Evolutionary conservation across 2,888 invertebrate genomes (phyloP), one percentile per base, ranked within the genome.

Genomic region (Synergus japonicus): DNA sequence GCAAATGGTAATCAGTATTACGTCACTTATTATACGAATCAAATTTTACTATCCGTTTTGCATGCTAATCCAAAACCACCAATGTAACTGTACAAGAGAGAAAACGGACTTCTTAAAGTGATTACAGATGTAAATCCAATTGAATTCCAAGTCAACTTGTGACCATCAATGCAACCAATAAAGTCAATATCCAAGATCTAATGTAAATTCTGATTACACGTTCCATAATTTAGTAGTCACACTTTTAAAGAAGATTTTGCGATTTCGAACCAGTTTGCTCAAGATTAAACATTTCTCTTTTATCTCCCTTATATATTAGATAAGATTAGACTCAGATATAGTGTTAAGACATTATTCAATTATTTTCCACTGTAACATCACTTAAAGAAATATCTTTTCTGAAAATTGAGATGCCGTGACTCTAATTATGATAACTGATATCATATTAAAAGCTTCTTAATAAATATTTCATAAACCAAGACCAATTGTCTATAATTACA

Each of bases 21-120:
- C 60, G 60, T 60, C 60, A 60, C 60, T 22, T 60, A 60, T 60
- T 22, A 60, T 60, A 22, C 60, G 60, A 60, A 60, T 60, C 60
- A 10, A 60, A 22, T 60, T 60, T 60, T 22, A 60, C 22, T 22
- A 22, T 60, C 60, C 60, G 60, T 60, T 60, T 13, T 10, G 60
- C 18, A 22, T 60, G 60, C 60, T 60, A 60, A 60, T 60, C 60
- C 22, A 60, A 4, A 60, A 60, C 60, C 60, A 22, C 22, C 22
- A 60, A 22, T 8, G 22, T 22, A 60, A 60, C 60, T 60, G 60
- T 60, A 60, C 22, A 60, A 12, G 22, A 60, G 22, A 60, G 60
- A 13, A 60, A 12, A 60, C 22, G 5, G 18, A 60, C 18, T 22
- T 60, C 9, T 22, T 60, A 22, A 60, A 60, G 60, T 29, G 22